Evolutionary conservation across 2,888 invertebrate species (phyloP).

Genomic region (Camptogramma bilineatum): DNA sequence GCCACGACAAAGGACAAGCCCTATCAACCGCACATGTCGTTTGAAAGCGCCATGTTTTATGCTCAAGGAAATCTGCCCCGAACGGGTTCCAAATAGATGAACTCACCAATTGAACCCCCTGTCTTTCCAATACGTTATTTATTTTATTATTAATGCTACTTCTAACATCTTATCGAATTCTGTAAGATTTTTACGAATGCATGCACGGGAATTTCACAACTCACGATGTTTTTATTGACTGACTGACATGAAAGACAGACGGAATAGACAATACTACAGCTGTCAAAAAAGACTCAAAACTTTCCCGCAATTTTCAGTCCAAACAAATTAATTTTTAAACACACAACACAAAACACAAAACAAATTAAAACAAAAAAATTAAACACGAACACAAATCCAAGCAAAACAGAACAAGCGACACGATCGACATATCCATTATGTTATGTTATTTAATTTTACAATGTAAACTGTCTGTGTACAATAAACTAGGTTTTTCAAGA

Average conservation of each 20-base stretch:
- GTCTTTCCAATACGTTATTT: constrained; percentile 40
- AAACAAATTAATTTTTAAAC: no score
- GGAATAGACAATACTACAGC: background rate
- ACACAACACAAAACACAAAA: no score
- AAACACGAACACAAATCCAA: no score
- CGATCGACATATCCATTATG: no score
- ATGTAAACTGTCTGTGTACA: no score
- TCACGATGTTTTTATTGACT: constrained; percentile 79
- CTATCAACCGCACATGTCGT: constrained; percentile 81
- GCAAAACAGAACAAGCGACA: no score
- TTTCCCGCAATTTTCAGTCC: no score
- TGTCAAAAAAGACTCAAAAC: background rate
- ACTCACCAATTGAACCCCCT: constrained; percentile 68
- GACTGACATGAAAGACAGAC: constrained; percentile 54
- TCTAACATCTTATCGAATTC: constrained; percentile 2
- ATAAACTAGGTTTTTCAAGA: no score
- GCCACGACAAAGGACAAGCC: constrained; percentile 72
- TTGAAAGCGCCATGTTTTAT: constrained; percentile 78
- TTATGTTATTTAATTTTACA: no score
- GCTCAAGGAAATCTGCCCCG: constrained; percentile 60
- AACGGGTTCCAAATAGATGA: constrained; percentile 54
- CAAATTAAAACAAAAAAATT: no score
- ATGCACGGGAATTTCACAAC: constrained; percentile 51
- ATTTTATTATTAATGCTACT: constrained; percentile 12
- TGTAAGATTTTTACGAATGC: constrained; percentile 20